phyloP scores from a whole-genome alignment of 2,888 invertebrate species.

The Laothoe populi region DNA sequence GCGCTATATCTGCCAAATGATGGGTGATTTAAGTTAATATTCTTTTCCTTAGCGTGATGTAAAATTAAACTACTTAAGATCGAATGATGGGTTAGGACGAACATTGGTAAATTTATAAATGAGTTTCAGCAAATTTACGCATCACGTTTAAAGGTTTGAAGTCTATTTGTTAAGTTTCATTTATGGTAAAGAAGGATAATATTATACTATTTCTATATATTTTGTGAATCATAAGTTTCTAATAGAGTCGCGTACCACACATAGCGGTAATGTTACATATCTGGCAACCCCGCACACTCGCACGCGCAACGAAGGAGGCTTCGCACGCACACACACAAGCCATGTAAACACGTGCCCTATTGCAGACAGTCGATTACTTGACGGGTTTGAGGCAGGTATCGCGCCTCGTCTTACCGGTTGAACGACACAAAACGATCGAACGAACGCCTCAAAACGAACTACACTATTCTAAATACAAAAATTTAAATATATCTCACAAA shows the following conservation, averaged over 20 bases:
- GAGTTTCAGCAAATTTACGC: too few species aligned
- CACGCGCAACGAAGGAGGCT: constrained; percentile 63
- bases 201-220: not conserved
- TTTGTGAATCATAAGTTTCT: constrained; percentile 7
- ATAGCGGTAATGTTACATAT: constrained; percentile 32
- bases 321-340: constrained; percentile 50
- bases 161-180: too few species aligned
- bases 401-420: constrained; percentile 68
- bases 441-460: constrained; percentile 71
- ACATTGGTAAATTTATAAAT: too few species aligned
- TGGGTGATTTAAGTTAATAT: too few species aligned
- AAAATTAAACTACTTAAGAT: too few species aligned
- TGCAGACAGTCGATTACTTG: constrained; percentile 61
- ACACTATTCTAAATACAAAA: constrained; percentile 38
- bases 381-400: constrained; percentile 69
- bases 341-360: constrained; percentile 56
- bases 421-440: constrained; percentile 79
- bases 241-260: constrained; percentile 9
- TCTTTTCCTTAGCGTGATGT: too few species aligned
- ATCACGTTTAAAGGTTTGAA: too few species aligned
- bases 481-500: constrained; percentile 34
- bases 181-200: too few species aligned
- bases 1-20: too few species aligned
- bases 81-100: too few species aligned
- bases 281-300: constrained; percentile 56